Percentiles rank a stretch among this genome's conserved stretches.
These are phyloP conservation scores for Pedetes capensis DNA, from an alignment of 2,113 vertebrate species.

Conservation along the genomic window DNA sequence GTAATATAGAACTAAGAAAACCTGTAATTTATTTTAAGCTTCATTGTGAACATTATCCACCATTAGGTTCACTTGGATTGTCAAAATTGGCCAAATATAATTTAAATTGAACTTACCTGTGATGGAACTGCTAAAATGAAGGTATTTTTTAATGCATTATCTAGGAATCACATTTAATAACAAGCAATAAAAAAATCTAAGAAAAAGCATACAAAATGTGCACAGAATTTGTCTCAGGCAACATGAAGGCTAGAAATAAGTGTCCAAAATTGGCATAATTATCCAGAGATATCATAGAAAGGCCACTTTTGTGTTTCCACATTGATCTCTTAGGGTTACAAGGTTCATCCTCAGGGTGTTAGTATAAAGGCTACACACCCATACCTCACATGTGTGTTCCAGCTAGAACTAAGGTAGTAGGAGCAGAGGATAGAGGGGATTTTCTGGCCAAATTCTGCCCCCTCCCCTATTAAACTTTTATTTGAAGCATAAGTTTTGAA, in stretches of 20 bases:
- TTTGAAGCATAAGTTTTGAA: neutral
- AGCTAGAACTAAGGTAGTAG: neutral
- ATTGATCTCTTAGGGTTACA: neutral
- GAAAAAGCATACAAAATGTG: neutral
- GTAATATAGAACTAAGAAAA: neutral
- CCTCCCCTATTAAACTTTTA: neutral
- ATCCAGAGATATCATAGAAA: neutral
- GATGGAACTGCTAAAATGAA: neutral
- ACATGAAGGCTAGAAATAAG: neutral
- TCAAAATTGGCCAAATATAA: neutral
- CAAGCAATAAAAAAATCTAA: neutral
- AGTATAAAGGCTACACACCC: neutral
- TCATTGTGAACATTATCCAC: neutral
- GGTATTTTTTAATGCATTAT: neutral
- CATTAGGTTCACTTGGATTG: neutral
- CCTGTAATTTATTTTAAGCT: neutral
- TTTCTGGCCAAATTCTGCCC: neutral
- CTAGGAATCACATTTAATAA: neutral
- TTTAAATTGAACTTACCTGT: neutral
- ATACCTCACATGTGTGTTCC: neutral
- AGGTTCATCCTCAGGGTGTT: neutral
- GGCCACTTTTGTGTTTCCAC: neutral
- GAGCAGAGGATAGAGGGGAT: neutral
- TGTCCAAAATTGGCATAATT: neutral
- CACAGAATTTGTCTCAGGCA: neutral